Base-by-base conservation (phyloP, 2,888 invertebrate genomes). In the Drosophila nigricruria region DNA sequence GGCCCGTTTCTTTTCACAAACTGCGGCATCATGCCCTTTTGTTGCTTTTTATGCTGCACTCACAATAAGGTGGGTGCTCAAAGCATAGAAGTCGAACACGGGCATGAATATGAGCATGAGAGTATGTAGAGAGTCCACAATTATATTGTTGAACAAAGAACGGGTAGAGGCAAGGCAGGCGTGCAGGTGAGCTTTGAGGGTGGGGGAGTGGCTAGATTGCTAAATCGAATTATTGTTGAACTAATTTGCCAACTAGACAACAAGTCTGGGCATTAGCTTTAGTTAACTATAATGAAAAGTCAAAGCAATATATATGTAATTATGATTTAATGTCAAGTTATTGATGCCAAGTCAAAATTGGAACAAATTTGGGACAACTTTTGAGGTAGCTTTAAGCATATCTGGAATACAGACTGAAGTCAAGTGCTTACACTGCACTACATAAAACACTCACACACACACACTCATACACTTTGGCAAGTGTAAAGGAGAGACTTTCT, bases 1-100 rank as follows among this genome's bases (percentile, higher is more conserved):
- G 69, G 79, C 67, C 78, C 66, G 82, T 64, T 77, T 72, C 62
- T 63, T 64, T 63, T 52, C 56, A 76, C 79, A 81, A 89, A 88
- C 36, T 85, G 82, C 90, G 88, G 88, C 86, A 85, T 89, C 90
- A 89, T 88, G 88, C 89, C 85, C 89, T 86, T 86, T 86, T 86
- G 88, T 89, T 88, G 79, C 59, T 69, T 85, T 73, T 72, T 32
- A 50, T 52, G 47, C 10, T 40, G 56, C 42, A 27, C 36, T 47
- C 34, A 58, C 58, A 58, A 58, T 63, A 38, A 59, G 49, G 54
- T 66, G 68, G 79, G 64, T 81, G 81, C 77, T 68, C 72, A 86
- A 80, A 82, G 78, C 81, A 73, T 77, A 63, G 53, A 63, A 65
- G 58, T 30, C 20, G 50, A 38, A 61, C 42, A 58, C 64, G 42